These are phyloP conservation scores for Tinamus major DNA, from an alignment of 2,797 vertebrate genomes.

Conservation along the genomic window DNA sequence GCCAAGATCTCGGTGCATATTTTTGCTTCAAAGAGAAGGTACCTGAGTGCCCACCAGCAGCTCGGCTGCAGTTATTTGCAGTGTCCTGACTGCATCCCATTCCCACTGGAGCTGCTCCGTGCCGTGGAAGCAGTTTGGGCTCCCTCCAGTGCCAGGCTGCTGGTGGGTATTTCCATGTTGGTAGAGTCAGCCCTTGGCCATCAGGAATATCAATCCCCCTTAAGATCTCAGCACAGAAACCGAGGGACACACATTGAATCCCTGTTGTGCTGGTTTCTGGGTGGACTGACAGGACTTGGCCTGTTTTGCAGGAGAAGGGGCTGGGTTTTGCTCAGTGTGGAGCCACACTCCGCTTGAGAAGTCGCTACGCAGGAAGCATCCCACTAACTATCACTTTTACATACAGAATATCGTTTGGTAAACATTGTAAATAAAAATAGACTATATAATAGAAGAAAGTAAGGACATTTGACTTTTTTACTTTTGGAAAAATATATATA, in stretches of 20 bases:
- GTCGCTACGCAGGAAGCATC: conserved; percentile 27
- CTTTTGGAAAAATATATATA: conserved; percentile 67
- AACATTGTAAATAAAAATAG: conserved; percentile 80
- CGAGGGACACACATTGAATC: rapidly evolving
- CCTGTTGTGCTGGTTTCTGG: not conserved
- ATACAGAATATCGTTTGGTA: conserved; percentile 72
- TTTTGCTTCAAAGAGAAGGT: conserved; percentile 13
- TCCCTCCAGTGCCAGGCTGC: not conserved
- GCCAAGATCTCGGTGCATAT: not conserved
- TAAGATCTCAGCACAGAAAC: not conserved
- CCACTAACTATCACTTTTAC: conserved; percentile 30
- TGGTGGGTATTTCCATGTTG: not conserved
- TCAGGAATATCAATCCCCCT: not conserved
- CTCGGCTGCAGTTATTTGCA: not conserved
- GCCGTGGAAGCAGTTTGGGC: not conserved
- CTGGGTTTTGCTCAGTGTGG: not conserved
- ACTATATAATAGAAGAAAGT: conserved; percentile 71
- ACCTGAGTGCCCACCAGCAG: not conserved
- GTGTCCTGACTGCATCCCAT: not conserved
- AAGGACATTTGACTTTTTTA: conserved; percentile 79
- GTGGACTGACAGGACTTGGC: not conserved
- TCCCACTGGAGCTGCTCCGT: not conserved
- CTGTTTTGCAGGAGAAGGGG: not conserved
- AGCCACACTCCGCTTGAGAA: conserved; percentile 19
- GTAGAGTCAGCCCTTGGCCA: not conserved